A percentile compares a stretch with the other conserved stretches of the same genome.
phyloP scores from a whole-genome alignment of 2,888 invertebrate genomes.

The Alviniconcha strummeri region DNA sequence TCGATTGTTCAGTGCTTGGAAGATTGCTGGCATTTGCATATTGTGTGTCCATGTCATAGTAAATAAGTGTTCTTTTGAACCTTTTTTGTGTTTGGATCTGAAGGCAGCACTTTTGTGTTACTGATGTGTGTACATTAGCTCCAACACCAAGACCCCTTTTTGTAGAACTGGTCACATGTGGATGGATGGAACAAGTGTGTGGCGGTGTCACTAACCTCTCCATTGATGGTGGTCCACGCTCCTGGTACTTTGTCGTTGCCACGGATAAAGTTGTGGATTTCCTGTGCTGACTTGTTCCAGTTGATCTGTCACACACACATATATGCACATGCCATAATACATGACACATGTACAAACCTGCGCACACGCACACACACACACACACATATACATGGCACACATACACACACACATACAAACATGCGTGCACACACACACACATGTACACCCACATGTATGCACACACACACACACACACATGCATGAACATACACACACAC shows the following conservation, averaged over 20 bases:
- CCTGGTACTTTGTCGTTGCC: constrained; percentile 96
- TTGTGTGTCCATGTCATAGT: too few species aligned
- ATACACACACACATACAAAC: neutral
- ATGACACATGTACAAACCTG: neutral
- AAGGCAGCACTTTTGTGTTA: too few species aligned
- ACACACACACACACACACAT: neutral
- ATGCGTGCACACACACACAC: neutral
- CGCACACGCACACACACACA: neutral
- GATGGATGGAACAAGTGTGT: too few species aligned
- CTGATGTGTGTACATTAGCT: too few species aligned
- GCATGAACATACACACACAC: neutral
- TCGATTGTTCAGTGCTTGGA: too few species aligned
- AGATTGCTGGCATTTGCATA: too few species aligned
- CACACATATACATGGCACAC: neutral
- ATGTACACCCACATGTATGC: neutral
- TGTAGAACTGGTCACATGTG: too few species aligned
- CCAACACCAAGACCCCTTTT: too few species aligned
- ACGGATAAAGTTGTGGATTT: constrained; percentile 94
- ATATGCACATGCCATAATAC: neutral
- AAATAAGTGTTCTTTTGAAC: too few species aligned
- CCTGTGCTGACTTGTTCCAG: constrained; percentile 77
- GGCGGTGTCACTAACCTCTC: constrained; percentile 71
- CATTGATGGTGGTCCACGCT: constrained; percentile 82
- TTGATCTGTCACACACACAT: constrained; percentile 60
- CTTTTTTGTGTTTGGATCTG: too few species aligned